Percentiles rank a stretch among this genome's conserved stretches.
These are phyloP conservation scores for Lepus europaeus DNA, from an alignment of 2,113 vertebrate species.

Conservation along the genomic window DNA sequence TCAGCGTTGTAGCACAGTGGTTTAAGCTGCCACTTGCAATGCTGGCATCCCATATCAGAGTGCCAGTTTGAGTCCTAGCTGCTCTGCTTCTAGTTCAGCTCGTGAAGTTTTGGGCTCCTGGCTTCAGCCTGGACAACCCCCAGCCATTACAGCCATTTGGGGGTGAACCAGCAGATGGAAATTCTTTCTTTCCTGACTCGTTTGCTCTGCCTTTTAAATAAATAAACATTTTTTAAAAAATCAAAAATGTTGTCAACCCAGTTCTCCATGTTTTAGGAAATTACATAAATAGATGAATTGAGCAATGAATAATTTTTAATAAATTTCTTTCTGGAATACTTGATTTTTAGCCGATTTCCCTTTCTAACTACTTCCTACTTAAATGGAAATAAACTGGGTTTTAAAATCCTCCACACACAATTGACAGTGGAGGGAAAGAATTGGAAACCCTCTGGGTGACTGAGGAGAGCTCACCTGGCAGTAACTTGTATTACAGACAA, in stretches of 20 bases:
- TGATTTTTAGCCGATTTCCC: slow-evolving; percentile 53
- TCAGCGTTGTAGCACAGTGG: no score
- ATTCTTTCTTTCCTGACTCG: no score
- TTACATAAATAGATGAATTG: slow-evolving; percentile 39
- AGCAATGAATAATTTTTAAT: slow-evolving; percentile 29
- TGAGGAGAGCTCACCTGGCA: not conserved
- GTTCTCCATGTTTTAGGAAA: not conserved
- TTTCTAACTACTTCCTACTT: slow-evolving; percentile 48
- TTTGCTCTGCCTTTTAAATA: no score
- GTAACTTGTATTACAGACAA: slow-evolving; percentile 47
- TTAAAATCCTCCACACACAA: slow-evolving; percentile 37
- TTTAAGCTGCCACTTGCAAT: no score
- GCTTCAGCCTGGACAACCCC: no score
- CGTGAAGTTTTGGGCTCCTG: no score
- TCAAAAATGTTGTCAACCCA: slow-evolving; percentile 29
- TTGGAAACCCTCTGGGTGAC: slow-evolving; percentile 12
- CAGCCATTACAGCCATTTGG: no score
- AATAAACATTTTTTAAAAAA: not conserved
- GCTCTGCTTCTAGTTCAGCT: no score
- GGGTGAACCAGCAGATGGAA: no score
- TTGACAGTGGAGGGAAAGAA: slow-evolving; percentile 26
- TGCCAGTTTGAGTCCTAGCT: no score
- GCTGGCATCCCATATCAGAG: no score
- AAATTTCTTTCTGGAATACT: slow-evolving; percentile 48
- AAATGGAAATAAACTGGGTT: slow-evolving; percentile 46